Conservation (phyloP, 2,888 invertebrate genomes). For the Scaptomyza reducta region DNA sequence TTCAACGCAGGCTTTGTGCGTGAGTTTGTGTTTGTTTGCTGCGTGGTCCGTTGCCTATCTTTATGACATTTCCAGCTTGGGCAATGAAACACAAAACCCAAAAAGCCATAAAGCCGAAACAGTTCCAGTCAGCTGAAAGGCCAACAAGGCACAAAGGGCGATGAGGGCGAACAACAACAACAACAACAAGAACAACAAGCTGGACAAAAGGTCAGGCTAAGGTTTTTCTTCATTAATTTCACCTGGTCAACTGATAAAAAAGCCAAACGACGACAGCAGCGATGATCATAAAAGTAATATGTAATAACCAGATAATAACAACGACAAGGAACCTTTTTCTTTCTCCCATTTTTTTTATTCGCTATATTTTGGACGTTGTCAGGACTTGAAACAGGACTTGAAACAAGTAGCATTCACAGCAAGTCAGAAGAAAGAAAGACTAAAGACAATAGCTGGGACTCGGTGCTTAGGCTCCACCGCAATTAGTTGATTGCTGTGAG, state of each 20-base stretch:
- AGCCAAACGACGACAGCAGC: constrained; percentile 43
- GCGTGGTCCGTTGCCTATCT: constrained; percentile 62
- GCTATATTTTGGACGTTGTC: constrained; percentile 22
- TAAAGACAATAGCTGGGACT: constrained; percentile 35
- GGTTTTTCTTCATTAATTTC: constrained; percentile 77
- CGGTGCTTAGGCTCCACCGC: constrained; percentile 41
- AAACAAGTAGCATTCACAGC: background rate
- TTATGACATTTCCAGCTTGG: constrained; percentile 62
- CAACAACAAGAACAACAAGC: constrained; percentile 14
- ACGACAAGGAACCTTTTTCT: constrained; percentile 38
- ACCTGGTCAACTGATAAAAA: constrained; percentile 72
- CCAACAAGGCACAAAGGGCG: constrained; percentile 13
- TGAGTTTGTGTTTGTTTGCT: constrained; percentile 7
- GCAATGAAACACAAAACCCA: constrained; percentile 56
- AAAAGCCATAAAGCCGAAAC: constrained; percentile 61
- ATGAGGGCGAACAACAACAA: background rate
- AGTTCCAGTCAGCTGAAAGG: constrained; percentile 38
- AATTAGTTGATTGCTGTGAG: constrained; percentile 72
- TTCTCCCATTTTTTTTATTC: background rate
- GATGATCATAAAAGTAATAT: constrained; percentile 62
- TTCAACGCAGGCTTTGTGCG: constrained; percentile 50
- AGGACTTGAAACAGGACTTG: constrained; percentile 21
- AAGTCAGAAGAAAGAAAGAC: constrained; percentile 5
- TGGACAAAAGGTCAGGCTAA: constrained; percentile 56
- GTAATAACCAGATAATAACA: constrained; percentile 67